Conservation (phyloP, 1,140 invertebrate genomes). For the Leptopilina clavipes region DNA sequence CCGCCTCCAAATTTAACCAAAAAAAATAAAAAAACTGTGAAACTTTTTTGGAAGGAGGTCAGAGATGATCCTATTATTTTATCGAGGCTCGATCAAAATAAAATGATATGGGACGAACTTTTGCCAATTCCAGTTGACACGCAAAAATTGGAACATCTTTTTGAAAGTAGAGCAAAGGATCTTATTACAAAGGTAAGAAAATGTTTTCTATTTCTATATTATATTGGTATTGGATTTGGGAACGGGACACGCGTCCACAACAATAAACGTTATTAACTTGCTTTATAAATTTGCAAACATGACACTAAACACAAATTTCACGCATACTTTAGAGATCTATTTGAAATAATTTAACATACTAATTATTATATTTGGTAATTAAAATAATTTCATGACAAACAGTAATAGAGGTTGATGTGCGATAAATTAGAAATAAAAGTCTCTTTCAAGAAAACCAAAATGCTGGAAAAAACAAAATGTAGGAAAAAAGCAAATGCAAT, state of each 20-base stretch:
- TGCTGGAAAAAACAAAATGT: too few species aligned
- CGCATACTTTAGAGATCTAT: background rate
- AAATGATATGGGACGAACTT: constrained; percentile 97
- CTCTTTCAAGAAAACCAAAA: too few species aligned
- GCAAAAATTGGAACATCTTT: constrained; percentile 95
- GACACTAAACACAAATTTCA: background rate
- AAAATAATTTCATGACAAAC: too few species aligned
- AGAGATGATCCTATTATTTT: constrained; percentile 87
- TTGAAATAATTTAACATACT: too few species aligned
- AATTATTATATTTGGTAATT: too few species aligned
- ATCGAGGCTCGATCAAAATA: constrained; percentile 78
- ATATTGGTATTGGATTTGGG: background rate
- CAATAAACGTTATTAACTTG: constrained; percentile 10
- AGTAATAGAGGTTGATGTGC: too few species aligned
- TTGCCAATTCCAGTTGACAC: constrained; percentile 90
- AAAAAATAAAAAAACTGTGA: constrained; percentile 98
- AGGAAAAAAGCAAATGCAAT: too few species aligned
- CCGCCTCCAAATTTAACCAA: constrained; percentile 74
- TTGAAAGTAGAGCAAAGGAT: constrained; percentile 97
- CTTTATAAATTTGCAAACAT: too few species aligned
- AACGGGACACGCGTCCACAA: constrained; percentile 38
- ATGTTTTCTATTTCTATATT: background rate
- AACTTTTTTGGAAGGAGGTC: constrained; percentile 99
- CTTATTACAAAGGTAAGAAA: constrained; percentile 89
- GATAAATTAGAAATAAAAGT: too few species aligned